Evolutionary conservation across 2,113 vertebrate species (phyloP).

Genomic region (Hiodon alosoides): DNA sequence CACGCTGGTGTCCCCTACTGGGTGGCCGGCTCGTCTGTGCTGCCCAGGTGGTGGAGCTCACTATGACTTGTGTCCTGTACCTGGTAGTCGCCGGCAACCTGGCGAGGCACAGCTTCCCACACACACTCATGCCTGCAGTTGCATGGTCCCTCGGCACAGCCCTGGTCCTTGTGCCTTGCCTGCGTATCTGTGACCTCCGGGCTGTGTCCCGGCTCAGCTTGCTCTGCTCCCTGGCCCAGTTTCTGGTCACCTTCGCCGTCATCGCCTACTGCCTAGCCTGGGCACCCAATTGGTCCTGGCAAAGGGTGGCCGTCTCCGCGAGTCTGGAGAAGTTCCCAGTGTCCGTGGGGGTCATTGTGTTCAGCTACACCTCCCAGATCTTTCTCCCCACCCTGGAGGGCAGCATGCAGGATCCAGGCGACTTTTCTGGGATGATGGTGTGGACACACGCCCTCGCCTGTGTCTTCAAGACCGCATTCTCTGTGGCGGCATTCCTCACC

Average conservation of each 20-base stretch:
- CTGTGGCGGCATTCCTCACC: slow-evolving; percentile 61
- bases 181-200: slow-evolving; percentile 68
- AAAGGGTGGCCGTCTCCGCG: slow-evolving; percentile 51
- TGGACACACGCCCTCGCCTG: slow-evolving; percentile 69
- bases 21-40: slow-evolving; percentile 57
- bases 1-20: slow-evolving; percentile 52
- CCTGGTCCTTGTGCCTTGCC: slow-evolving; percentile 61
- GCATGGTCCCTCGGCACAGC: slow-evolving; percentile 61
- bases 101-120: slow-evolving; percentile 60
- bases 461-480: slow-evolving; percentile 68
- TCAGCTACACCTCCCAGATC: slow-evolving; percentile 79
- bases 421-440: slow-evolving; percentile 62
- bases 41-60: slow-evolving; percentile 65
- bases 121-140: slow-evolving; percentile 50
- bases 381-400: slow-evolving; percentile 72
- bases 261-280: slow-evolving; percentile 66
- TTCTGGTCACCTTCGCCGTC: slow-evolving; percentile 66
- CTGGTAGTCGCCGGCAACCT: slow-evolving; percentile 67
- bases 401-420: slow-evolving; percentile 61
- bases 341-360: slow-evolving; percentile 72
- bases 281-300: slow-evolving; percentile 60
- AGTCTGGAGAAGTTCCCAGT: slow-evolving; percentile 70
- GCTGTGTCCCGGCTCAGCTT: slow-evolving; percentile 66
- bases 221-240: slow-evolving; percentile 70
- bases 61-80: slow-evolving; percentile 77